phyloP scores from a whole-genome alignment of 1,140 invertebrate species.

The Lepidostoma basale region DNA sequence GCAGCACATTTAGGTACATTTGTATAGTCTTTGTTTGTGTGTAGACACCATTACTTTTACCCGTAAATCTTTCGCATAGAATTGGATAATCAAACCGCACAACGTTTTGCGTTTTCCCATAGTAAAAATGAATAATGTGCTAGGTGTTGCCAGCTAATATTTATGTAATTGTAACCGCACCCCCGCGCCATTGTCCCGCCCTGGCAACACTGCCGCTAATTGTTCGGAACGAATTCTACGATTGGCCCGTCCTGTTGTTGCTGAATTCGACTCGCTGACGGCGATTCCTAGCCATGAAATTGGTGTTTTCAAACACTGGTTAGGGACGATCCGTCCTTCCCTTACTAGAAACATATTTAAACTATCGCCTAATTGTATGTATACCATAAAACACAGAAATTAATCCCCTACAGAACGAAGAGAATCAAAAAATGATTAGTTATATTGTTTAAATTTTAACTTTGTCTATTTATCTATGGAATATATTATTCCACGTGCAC shows the following conservation, averaged over 20 bases:
- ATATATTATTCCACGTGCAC: too few relatives aligned
- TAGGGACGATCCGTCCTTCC: not conserved
- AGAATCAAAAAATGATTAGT: too few relatives aligned
- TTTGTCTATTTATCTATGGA: too few relatives aligned
- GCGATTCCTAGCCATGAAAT: conserved; percentile 22
- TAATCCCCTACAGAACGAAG: too few relatives aligned
- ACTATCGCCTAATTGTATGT: too few relatives aligned
- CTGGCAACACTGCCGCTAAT: conserved; percentile 13
- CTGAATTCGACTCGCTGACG: conserved; percentile 5
- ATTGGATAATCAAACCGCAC: too few relatives aligned
- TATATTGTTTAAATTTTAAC: too few relatives aligned
- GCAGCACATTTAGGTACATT: too few relatives aligned
- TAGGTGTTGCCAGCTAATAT: not conserved
- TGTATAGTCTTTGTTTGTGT: too few relatives aligned
- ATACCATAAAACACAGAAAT: too few relatives aligned
- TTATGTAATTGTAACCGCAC: not conserved
- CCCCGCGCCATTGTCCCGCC: not conserved
- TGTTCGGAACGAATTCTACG: conserved; percentile 10
- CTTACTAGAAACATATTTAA: not conserved
- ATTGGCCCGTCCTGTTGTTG: not conserved
- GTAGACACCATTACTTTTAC: too few relatives aligned
- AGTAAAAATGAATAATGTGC: conserved; percentile 28
- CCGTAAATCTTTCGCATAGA: too few relatives aligned
- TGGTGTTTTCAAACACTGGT: conserved; percentile 2
- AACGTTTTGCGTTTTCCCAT: conserved; percentile 29